A percentile compares a stretch with the other conserved stretches of the same genome.
These are phyloP conservation scores for Trididemnum clinides DNA, from an alignment of 23 tunicate species.

Conservation along the genomic window DNA sequence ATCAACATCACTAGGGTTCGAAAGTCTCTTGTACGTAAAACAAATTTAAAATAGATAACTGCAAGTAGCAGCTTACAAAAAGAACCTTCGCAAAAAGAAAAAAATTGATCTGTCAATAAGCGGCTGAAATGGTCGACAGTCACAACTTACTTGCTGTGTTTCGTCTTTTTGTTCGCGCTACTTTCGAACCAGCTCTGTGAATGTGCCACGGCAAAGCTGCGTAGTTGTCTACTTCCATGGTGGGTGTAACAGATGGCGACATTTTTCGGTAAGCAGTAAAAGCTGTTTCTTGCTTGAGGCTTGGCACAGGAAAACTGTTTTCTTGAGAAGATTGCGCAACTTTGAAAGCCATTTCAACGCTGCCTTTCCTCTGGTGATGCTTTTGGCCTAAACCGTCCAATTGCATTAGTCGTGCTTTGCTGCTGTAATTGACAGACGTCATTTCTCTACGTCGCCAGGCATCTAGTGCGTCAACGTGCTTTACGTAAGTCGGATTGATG, in stretches of 20 bases:
- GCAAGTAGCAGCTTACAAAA: too few relatives aligned
- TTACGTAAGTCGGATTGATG: not conserved
- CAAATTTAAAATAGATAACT: too few relatives aligned
- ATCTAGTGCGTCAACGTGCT: not conserved
- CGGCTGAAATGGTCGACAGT: too few relatives aligned
- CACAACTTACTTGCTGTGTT: not conserved
- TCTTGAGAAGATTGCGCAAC: too few relatives aligned
- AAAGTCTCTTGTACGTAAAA: too few relatives aligned
- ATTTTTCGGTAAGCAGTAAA: slow-evolving; percentile 34
- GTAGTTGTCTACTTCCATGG: not conserved
- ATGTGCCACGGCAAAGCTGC: not conserved
- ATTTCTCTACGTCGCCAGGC: not conserved
- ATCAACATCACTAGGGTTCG: too few relatives aligned
- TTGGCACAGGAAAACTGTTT: not conserved
- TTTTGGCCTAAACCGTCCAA: not conserved
- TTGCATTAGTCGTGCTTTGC: not conserved
- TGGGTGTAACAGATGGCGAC: not conserved
- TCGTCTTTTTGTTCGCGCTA: not conserved
- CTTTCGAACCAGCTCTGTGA: not conserved
- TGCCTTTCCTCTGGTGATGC: not conserved
- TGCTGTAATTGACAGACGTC: not conserved
- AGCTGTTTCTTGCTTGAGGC: not conserved
- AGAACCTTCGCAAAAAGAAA: too few relatives aligned
- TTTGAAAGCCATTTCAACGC: not conserved
- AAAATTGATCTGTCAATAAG: too few relatives aligned